A percentile compares a stretch with the other conserved stretches of the same genome.
Conservation (phyloP, 2,888 invertebrate species). For the Keiferia lycopersicella region DNA sequence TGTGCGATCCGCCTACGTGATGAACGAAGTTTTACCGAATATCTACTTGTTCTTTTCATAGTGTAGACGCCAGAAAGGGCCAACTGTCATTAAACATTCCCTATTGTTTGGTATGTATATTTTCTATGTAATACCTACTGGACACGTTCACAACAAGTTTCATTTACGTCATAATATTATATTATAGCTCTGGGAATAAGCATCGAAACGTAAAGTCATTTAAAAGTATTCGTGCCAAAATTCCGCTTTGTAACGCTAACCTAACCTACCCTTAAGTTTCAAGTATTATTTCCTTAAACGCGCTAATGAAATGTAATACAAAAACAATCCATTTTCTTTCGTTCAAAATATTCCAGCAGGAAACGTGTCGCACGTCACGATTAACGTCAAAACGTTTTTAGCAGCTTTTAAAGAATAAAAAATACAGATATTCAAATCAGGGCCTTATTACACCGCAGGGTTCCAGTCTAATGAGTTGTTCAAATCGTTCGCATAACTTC, state of each 20-base stretch:
- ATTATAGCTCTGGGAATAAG: not conserved
- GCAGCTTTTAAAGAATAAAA: constrained; percentile 51
- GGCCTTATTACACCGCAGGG: constrained; percentile 59
- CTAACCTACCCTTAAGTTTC: constrained; percentile 7
- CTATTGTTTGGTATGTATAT: too few relatives aligned
- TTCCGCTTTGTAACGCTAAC: constrained; percentile 8
- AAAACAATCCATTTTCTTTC: constrained; percentile 25
- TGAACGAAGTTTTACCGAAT: too few relatives aligned
- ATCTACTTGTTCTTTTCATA: too few relatives aligned
- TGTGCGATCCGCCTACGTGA: too few relatives aligned
- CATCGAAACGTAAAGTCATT: not conserved
- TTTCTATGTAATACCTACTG: too few relatives aligned
- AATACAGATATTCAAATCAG: constrained; percentile 68
- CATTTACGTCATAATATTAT: constrained; percentile 33
- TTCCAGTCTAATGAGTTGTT: constrained; percentile 61
- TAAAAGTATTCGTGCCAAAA: not conserved
- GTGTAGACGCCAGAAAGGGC: too few relatives aligned
- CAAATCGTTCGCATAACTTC: constrained; percentile 38
- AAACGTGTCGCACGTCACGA: constrained; percentile 61
- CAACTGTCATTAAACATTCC: too few relatives aligned
- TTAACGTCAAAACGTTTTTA: constrained; percentile 62
- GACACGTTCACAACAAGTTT: too few relatives aligned
- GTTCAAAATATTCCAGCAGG: constrained; percentile 28
- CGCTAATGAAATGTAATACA: constrained; percentile 18
- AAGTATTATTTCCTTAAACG: constrained; percentile 1